These are phyloP conservation scores for Rallus crepitans DNA, from an alignment of 2,797 vertebrate species.

Conservation along the genomic window DNA sequence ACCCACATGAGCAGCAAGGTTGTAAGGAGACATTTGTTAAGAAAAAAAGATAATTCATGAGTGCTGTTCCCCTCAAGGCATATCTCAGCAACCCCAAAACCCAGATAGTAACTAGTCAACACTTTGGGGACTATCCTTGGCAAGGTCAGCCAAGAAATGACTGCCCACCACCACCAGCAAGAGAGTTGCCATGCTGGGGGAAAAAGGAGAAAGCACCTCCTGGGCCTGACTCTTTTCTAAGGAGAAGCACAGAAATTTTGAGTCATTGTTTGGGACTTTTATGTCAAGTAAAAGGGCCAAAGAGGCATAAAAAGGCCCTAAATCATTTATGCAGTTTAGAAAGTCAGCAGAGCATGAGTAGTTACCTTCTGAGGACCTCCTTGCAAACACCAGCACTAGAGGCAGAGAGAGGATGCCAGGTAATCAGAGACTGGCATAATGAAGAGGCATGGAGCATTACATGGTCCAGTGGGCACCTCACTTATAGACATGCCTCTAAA, in stretches of 20 bases:
- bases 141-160: background rate
- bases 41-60: constrained; percentile 11
- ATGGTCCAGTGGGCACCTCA: background rate
- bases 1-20: constrained; percentile 25
- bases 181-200: background rate
- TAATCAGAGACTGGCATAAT: background rate
- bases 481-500: background rate
- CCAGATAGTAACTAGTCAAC: background rate
- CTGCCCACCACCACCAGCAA: background rate
- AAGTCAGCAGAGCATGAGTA: rapidly evolving
- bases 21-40: constrained; percentile 30
- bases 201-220: background rate
- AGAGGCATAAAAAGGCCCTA: background rate
- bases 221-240: background rate
- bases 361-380: background rate
- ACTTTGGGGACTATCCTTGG: background rate
- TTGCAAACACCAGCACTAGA: background rate
- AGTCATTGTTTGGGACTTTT: background rate
- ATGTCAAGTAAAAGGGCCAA: background rate
- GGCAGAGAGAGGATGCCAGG: background rate
- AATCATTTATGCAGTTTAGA: background rate
- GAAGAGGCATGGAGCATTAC: background rate
- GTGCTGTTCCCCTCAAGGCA: background rate
- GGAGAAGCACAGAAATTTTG: background rate
- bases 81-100: constrained; percentile 23